phyloP scores from a whole-genome alignment of 1,140 invertebrate genomes.

The Ctenoplectra terminalis region DNA sequence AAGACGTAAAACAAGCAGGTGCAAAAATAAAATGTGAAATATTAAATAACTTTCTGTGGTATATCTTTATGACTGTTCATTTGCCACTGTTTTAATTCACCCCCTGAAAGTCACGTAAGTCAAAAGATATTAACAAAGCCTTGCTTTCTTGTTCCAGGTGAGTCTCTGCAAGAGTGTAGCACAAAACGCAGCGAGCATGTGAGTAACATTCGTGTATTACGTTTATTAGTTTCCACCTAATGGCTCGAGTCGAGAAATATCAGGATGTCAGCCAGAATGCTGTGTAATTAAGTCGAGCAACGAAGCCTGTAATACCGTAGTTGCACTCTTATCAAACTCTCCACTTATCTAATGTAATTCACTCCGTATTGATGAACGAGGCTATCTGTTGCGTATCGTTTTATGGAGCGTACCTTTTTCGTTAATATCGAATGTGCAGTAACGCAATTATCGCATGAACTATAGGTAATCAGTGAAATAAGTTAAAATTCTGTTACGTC shows the following conservation, averaged over 20 bases:
- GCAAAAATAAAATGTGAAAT: no score
- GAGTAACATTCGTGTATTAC: slow-evolving; percentile 2
- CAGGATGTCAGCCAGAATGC: background rate
- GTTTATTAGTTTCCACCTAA: slow-evolving; percentile 17
- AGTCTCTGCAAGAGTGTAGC: background rate
- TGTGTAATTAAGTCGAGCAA: background rate
- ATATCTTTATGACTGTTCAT: background rate
- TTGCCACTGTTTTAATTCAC: background rate
- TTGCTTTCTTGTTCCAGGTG: slow-evolving; percentile 11
- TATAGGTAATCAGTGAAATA: background rate
- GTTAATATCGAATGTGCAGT: no score
- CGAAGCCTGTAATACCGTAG: background rate
- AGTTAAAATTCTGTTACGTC: background rate
- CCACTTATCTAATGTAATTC: background rate
- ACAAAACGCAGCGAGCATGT: background rate
- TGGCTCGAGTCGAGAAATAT: slow-evolving; percentile 9
- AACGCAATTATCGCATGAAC: background rate
- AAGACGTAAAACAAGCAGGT: no score
- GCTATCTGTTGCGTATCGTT: no score
- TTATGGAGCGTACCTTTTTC: no score
- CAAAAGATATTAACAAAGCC: slow-evolving; percentile 1
- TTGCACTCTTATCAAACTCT: background rate
- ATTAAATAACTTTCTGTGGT: no score
- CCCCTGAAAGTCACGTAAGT: background rate
- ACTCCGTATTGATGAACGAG: background rate